Conservation (phyloP, 2,113 vertebrate genomes). For the Channa argus region DNA sequence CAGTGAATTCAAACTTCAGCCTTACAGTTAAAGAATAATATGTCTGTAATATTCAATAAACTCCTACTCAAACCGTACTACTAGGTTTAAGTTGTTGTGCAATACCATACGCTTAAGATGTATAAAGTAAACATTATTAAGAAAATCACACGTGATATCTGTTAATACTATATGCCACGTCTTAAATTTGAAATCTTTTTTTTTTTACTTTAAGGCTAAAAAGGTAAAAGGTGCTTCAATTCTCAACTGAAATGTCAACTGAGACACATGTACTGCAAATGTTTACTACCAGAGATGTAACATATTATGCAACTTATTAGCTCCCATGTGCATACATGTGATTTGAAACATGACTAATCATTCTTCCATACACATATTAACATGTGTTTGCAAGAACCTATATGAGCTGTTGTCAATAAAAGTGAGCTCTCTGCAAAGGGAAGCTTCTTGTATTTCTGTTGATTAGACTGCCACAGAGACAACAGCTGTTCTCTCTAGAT, state of each 20-base stretch:
- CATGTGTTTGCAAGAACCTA: background rate
- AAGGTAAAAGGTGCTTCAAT: no score
- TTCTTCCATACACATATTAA: background rate
- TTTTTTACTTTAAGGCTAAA: no score
- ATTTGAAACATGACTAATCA: slow-evolving; percentile 6
- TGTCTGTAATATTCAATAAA: slow-evolving; percentile 21
- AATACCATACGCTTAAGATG: background rate
- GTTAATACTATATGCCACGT: background rate
- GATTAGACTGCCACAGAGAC: slow-evolving; percentile 73
- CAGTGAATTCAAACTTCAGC: slow-evolving; percentile 30
- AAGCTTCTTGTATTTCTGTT: slow-evolving; percentile 60
- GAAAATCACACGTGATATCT: background rate
- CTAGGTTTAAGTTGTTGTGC: slow-evolving; percentile 16
- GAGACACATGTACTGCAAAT: no score
- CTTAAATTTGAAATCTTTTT: no score
- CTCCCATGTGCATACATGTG: background rate
- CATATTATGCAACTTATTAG: background rate
- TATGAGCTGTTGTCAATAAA: slow-evolving; percentile 8
- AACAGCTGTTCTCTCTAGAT: slow-evolving; percentile 67
- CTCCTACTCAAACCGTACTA: background rate
- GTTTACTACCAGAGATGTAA: no score
- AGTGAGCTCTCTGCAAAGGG: slow-evolving; percentile 47
- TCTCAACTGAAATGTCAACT: no score
- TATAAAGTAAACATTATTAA: background rate
- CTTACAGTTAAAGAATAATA: slow-evolving; percentile 31